These are phyloP conservation scores for Carcinoscorpius rotundicauda DNA, from an alignment of 1,140 invertebrate species.

Conservation along the genomic window DNA sequence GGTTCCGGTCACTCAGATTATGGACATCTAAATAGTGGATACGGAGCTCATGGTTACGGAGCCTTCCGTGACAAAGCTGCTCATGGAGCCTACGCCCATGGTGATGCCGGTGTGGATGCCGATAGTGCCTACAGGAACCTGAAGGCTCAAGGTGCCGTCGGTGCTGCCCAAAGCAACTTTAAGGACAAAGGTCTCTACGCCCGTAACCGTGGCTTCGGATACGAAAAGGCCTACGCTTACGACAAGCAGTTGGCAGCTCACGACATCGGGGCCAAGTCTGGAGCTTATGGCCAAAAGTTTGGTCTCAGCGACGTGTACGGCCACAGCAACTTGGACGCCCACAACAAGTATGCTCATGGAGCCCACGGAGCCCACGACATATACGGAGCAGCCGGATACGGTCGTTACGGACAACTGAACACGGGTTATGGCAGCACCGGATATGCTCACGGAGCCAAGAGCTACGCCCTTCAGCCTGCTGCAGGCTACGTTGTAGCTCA, in stretches of 20 bases:
- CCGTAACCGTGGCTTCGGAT: slow-evolving; percentile 20
- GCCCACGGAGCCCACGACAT: slow-evolving; percentile 8
- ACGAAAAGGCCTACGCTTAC: slow-evolving; percentile 23
- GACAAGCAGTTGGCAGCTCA: slow-evolving; percentile 17
- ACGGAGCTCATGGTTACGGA: no score
- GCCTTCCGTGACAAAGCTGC: no score
- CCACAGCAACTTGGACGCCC: not conserved
- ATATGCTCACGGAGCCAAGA: not conserved
- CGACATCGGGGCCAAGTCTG: not conserved
- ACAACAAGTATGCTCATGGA: slow-evolving; percentile 8
- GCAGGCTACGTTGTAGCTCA: not conserved
- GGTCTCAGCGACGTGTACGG: slow-evolving; percentile 10
- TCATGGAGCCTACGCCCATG: no score
- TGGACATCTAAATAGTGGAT: no score
- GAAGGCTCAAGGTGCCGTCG: no score
- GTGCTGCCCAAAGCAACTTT: no score
- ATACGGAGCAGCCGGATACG: slow-evolving; percentile 8
- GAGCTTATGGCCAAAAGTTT: slow-evolving; percentile 8
- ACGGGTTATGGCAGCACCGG: not conserved
- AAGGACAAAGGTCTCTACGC: not conserved
- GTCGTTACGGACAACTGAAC: slow-evolving; percentile 14
- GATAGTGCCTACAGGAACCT: no score
- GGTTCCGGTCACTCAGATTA: no score
- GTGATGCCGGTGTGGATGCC: no score
- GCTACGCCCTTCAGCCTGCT: not conserved